Base-by-base conservation (phyloP, 1,140 invertebrate genomes). In the Drosophila simulans region DNA sequence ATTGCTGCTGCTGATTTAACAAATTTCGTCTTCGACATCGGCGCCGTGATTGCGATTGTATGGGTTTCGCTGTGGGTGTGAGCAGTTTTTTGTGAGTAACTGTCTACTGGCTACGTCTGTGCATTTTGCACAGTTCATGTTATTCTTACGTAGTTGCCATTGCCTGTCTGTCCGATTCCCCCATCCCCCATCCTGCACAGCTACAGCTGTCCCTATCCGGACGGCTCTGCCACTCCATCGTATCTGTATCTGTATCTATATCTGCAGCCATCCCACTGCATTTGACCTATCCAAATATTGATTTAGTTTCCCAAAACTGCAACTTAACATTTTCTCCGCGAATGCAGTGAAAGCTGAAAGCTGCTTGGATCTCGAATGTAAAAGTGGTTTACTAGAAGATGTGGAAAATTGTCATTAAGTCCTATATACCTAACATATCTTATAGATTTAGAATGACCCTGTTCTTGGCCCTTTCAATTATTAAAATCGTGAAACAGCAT, bases 271-370 rank as follows among this genome's bases (percentile, higher is more conserved):
- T 46, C 54, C 42, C 53, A 52, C 52, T 51, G 86, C 83, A 89
- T 88, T 76, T 79, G 79, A 88, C 83, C 83, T 86, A 89, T 83
- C 65, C 65, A 79, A 88, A 88, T 88, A 89, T 89, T 88, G 35
- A 70, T 80, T 83, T 69, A 88, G 81, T 89, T 81, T 88, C 76
- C 54, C 69, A 59, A 62, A 70, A 57, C 49, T 69, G 59, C 76
- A 58, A 59, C 72, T 73, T 64, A 63, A 54, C 42, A 76, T 62
- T 77, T 72, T 65, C 31, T 20, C 31, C 12, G 3, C 59, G 54
- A 68, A 53, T 62, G 55, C 63, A 71, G 75, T 56, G 76, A 88
- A 86, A 80, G 79, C 77, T 66, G 70, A 64, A 73, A 70, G 65
- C 34, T 31, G 35, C n/a, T 20, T 20, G 17, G n/a, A 15, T 68